A percentile compares a stretch with the other conserved stretches of the same genome.
Evolutionary conservation across 2,113 vertebrate genomes (phyloP).

Genomic region (Petrocephalus zakoni): DNA sequence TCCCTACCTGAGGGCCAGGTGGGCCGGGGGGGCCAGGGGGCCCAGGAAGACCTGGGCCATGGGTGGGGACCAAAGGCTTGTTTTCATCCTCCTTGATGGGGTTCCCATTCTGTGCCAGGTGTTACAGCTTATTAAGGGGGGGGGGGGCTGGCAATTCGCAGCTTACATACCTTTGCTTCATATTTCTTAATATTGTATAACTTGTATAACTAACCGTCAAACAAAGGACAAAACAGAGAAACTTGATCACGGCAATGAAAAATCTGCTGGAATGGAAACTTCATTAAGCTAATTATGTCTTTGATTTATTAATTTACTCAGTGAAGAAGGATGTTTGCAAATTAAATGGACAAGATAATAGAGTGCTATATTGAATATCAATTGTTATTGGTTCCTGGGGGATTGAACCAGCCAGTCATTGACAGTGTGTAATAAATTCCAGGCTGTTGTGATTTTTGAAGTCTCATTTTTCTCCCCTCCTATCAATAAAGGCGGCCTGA

Average conservation of each 20-base stretch:
- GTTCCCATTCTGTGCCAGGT: not conserved
- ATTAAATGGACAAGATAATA: not conserved
- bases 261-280: not conserved
- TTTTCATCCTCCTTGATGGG: not conserved
- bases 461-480: not conserved
- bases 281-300: not conserved
- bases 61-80: conserved; percentile 36
- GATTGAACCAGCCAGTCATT: not conserved
- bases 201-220: not conserved
- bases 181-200: not conserved
- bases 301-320: not conserved
- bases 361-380: not conserved
- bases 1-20: conserved; percentile 76
- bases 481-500: not conserved
- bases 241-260: not conserved
- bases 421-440: not conserved
- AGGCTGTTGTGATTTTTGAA: not conserved
- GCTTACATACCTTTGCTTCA: not conserved
- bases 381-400: not conserved
- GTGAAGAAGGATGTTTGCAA: not conserved
- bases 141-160: not conserved
- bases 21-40: conserved; percentile 48
- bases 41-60: conserved; percentile 47
- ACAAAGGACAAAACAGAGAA: not conserved
- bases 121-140: not conserved